Evolutionary conservation across 2,888 invertebrate genomes (phyloP).

Genomic region (Drosophila mimica): DNA sequence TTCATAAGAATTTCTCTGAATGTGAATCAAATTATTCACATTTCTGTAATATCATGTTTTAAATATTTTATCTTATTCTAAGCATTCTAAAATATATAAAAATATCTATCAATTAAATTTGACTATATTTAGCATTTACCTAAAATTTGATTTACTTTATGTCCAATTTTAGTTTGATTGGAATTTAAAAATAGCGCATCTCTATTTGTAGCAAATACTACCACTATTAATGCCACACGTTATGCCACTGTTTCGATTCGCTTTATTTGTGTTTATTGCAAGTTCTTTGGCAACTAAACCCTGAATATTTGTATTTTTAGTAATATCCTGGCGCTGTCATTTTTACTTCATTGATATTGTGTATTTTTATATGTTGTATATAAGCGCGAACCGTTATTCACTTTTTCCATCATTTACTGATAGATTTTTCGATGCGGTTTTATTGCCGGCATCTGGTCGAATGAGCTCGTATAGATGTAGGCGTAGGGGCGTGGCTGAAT

Average conservation of each 20-base stretch:
- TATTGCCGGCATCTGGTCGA: constrained; percentile 51
- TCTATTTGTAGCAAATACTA: constrained; percentile 2
- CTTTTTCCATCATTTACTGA: constrained; percentile 69
- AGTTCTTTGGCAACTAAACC: constrained; percentile 57
- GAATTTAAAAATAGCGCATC: not conserved
- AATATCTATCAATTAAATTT: not conserved
- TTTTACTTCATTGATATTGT: constrained; percentile 19
- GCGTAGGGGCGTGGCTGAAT: constrained; percentile 18
- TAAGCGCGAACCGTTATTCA: constrained; percentile 35
- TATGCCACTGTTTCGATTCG: constrained; percentile 1
- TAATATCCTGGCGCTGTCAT: constrained; percentile 57
- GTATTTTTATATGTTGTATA: constrained; percentile 9
- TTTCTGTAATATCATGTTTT: not conserved
- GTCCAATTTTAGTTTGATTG: not conserved
- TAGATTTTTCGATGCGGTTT: constrained; percentile 62
- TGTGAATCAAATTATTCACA: not conserved
- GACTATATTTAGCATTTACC: too few relatives aligned
- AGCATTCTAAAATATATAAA: not conserved
- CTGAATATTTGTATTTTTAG: constrained; percentile 50
- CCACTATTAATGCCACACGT: constrained; percentile 14
- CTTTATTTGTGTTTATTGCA: constrained; percentile 21
- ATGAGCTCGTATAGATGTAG: constrained; percentile 26
- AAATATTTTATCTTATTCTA: not conserved
- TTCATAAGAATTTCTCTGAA: not conserved
- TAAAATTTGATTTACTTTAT: not conserved